Evolutionary conservation across 2,797 vertebrate genomes (phyloP).

Genomic region (Argentina silus): DNA sequence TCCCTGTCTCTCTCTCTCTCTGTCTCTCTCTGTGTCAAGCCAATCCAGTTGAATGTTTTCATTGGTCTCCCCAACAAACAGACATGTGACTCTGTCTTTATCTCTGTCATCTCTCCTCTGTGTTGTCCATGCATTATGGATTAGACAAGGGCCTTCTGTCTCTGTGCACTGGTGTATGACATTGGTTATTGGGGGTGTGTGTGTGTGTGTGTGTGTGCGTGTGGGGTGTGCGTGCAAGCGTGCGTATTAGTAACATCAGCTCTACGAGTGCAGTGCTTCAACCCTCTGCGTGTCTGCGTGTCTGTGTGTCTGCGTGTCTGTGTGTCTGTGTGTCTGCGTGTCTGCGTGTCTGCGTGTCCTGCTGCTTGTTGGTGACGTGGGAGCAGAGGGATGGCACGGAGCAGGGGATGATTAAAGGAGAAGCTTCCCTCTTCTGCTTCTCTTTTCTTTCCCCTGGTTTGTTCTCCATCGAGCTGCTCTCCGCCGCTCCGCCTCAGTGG

Average conservation of each 20-base stretch:
- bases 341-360: background rate
- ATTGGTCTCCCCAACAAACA: too few species aligned
- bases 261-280: slow-evolving; percentile 4
- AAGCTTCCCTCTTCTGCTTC: background rate
- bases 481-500: slow-evolving; percentile 14
- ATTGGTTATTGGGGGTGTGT: background rate
- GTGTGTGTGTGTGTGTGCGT: too few species aligned
- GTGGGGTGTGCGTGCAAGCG: too few species aligned
- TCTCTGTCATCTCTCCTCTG: slow-evolving; percentile 12
- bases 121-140: slow-evolving; percentile 27
- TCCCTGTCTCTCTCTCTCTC: background rate
- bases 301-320: background rate
- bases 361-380: background rate
- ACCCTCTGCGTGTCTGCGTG: background rate
- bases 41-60: too few species aligned
- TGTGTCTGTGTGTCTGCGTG: background rate
- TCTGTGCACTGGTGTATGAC: slow-evolving; percentile 51
- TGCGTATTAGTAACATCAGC: too few species aligned
- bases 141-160: slow-evolving; percentile 53
- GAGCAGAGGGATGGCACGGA: slow-evolving; percentile 8
- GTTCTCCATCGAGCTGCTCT: background rate
- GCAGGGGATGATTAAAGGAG: slow-evolving; percentile 17
- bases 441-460: background rate
- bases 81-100: background rate
- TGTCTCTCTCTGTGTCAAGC: background rate